phyloP scores from a whole-genome alignment of 2,113 vertebrate species.

The Struthidea cinerea region DNA sequence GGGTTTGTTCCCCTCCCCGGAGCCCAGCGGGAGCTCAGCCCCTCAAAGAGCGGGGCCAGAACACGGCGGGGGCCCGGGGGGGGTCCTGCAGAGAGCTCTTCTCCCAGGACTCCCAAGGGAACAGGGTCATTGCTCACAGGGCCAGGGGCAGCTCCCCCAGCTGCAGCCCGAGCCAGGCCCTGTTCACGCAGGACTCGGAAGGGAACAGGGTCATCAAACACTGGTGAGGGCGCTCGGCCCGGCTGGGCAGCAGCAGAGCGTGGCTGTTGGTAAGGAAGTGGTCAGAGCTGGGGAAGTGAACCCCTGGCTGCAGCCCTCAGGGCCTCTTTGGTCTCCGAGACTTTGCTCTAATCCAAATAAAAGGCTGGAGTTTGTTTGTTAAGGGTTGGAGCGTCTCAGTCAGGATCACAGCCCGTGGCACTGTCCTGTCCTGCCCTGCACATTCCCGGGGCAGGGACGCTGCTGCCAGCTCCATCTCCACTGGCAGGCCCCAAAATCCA shows the following conservation, averaged over 20 bases:
- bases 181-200: slow-evolving; percentile 77
- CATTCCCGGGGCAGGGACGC: not conserved
- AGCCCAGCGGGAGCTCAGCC: accelerated
- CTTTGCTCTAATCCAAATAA: not conserved
- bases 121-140: slow-evolving; percentile 58
- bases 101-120: slow-evolving; percentile 68
- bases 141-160: not conserved
- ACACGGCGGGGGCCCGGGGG: accelerated
- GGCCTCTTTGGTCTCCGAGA: not conserved
- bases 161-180: not conserved
- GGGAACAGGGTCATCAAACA: slow-evolving; percentile 77
- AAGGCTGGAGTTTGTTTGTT: accelerated
- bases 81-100: slow-evolving; percentile 37
- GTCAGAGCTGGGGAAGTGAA: too few species aligned
- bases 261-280: accelerated
- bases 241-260: not conserved
- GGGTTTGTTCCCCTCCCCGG: accelerated
- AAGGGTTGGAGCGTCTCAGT: not conserved
- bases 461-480: not conserved
- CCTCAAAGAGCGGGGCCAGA: not conserved
- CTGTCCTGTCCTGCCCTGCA: not conserved
- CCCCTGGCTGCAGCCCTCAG: accelerated
- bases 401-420: accelerated
- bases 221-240: not conserved
- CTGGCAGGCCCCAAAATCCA: not conserved